Evolutionary conservation across 2,113 vertebrate genomes (phyloP).

Genomic region (Coregonus clupeaformis): DNA sequence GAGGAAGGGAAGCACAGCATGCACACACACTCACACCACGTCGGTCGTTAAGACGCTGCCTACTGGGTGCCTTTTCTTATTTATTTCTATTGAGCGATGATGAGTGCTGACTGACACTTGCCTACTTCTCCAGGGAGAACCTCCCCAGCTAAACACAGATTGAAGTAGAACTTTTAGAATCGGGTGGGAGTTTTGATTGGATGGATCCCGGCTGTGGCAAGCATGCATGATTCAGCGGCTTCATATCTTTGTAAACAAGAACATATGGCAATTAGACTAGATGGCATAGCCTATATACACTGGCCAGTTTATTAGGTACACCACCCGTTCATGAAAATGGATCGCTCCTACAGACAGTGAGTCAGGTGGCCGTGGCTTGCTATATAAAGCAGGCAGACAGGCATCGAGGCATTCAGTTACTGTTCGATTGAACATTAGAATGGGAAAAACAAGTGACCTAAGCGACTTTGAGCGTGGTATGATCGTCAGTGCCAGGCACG

Average conservation of each 20-base stretch:
- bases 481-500: too few relatives aligned
- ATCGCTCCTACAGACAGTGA: neutral
- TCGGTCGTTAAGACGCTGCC: neutral
- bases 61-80: neutral
- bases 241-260: constrained; percentile 4
- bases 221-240: neutral
- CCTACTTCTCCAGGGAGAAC: constrained; percentile 5
- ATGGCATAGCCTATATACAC: neutral
- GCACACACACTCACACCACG: too few relatives aligned
- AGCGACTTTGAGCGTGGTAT: too few relatives aligned
- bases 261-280: constrained; percentile 12
- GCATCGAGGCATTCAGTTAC: too few relatives aligned
- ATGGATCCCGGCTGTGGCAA: neutral
- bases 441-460: too few relatives aligned
- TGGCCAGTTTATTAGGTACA: too few relatives aligned
- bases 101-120: neutral
- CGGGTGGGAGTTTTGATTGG: constrained; percentile 1
- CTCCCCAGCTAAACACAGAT: constrained; percentile 69
- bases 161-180: neutral
- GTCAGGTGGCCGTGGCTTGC: neutral
- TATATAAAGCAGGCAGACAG: too few relatives aligned
- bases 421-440: too few relatives aligned
- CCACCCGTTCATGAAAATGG: too few relatives aligned
- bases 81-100: neutral
- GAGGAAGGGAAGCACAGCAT: too few relatives aligned